Conservation (phyloP, 1,140 invertebrate genomes). For the Gryllus bimaculatus region DNA sequence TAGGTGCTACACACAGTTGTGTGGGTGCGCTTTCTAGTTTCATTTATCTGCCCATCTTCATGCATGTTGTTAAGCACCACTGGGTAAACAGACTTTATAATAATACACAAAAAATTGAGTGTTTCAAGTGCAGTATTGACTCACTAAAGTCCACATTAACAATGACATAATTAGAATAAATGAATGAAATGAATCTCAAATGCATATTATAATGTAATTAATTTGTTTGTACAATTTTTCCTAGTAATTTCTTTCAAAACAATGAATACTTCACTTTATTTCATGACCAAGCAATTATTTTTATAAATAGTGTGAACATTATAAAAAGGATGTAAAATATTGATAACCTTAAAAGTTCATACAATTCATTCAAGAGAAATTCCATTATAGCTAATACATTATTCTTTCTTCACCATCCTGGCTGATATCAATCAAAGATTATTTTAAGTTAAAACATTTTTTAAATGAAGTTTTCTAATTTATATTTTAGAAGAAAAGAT, state of each 20-base stretch:
- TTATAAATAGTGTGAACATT: too few species aligned
- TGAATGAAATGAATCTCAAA: not conserved
- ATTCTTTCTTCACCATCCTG: too few species aligned
- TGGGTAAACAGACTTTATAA: not conserved
- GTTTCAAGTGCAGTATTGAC: not conserved
- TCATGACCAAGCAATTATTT: too few species aligned
- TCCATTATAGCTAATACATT: too few species aligned
- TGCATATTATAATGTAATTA: not conserved
- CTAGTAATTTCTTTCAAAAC: not conserved
- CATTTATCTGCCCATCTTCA: not conserved
- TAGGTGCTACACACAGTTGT: not conserved
- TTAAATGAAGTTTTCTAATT: too few species aligned
- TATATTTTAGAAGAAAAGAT: too few species aligned
- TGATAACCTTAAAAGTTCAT: too few species aligned
- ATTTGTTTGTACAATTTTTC: not conserved
- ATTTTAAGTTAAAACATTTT: too few species aligned
- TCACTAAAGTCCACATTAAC: not conserved
- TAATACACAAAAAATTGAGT: not conserved
- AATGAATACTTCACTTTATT: too few species aligned
- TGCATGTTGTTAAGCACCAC: not conserved
- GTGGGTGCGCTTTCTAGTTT: not conserved
- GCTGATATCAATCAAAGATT: too few species aligned
- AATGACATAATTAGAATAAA: not conserved
- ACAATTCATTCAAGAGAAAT: too few species aligned
- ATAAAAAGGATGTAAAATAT: too few species aligned